Conservation (phyloP, 2,888 invertebrate genomes). For the Branchellion lobata region DNA sequence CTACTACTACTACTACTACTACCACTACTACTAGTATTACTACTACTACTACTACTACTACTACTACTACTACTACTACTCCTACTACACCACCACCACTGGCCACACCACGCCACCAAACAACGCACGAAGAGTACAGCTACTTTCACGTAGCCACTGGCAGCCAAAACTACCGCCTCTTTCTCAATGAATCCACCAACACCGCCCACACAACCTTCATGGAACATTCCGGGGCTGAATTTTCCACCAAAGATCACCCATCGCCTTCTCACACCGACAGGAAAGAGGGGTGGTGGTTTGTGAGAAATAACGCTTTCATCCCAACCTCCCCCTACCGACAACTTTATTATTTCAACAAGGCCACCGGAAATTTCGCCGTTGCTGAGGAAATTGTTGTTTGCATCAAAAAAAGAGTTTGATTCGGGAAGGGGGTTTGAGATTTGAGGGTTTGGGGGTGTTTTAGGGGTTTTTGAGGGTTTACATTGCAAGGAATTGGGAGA, state of each 20-base stretch:
- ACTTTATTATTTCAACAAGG: neutral
- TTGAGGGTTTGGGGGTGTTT: no score
- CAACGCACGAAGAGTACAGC: neutral
- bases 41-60: neutral
- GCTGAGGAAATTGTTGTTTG: neutral
- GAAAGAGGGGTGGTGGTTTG: neutral
- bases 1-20: no score
- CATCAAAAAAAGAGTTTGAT: no score
- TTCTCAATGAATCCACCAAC: neutral
- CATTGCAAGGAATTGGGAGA: no score
- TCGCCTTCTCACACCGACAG: neutral
- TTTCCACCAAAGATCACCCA: neutral
- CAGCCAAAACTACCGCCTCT: neutral
- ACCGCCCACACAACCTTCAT: neutral
- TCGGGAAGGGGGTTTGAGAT: no score
- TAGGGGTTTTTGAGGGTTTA: no score
- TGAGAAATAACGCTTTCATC: constrained; percentile 11
- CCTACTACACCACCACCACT: neutral
- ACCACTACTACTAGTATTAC: neutral
- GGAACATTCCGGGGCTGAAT: neutral
- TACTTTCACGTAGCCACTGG: neutral
- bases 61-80: neutral
- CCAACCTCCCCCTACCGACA: neutral
- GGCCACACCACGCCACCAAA: neutral
- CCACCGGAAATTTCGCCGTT: neutral